These are phyloP conservation scores for Salvelinus fontinalis DNA, from an alignment of 2,113 vertebrate genomes.

Conservation along the genomic window DNA sequence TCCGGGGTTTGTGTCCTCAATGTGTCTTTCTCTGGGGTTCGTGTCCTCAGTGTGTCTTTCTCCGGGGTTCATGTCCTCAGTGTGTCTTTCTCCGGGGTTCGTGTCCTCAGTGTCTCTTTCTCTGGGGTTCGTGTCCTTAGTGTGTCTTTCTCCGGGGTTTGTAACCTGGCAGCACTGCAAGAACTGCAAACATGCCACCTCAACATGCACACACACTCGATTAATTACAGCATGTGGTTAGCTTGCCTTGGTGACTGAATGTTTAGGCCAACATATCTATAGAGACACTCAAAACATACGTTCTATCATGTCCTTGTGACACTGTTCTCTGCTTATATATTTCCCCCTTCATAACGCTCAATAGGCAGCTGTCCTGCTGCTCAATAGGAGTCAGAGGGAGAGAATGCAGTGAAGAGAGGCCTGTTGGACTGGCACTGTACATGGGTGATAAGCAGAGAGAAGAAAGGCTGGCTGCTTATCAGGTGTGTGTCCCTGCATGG, in stretches of 20 bases:
- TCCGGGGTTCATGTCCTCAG: no score
- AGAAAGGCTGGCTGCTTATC: constrained; percentile 57
- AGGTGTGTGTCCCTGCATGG: constrained; percentile 37
- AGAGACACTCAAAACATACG: not conserved
- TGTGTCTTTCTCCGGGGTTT: no score
- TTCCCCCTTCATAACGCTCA: constrained; percentile 7
- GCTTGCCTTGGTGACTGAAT: constrained; percentile 11
- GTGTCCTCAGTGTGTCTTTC: no score
- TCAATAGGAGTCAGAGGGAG: constrained; percentile 55
- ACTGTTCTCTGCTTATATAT: no score
- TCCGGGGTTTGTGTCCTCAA: no score
- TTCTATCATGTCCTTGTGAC: no score
- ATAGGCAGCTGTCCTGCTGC: constrained; percentile 45
- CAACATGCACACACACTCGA: not conserved
- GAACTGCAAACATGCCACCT: constrained; percentile 10
- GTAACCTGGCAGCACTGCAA: not conserved
- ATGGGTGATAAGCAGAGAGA: constrained; percentile 58
- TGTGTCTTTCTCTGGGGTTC: no score
- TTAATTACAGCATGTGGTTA: constrained; percentile 8
- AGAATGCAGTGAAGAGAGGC: constrained; percentile 18
- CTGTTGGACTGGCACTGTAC: constrained; percentile 44
- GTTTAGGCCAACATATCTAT: not conserved
- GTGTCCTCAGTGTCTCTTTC: constrained; percentile 20
- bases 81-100: no score
- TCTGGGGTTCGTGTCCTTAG: no score